These are phyloP conservation scores for roundworm (Caenorhabditis elegans) DNA, from an alignment of 1,140 invertebrate species.

Conservation along the genomic window DNA sequence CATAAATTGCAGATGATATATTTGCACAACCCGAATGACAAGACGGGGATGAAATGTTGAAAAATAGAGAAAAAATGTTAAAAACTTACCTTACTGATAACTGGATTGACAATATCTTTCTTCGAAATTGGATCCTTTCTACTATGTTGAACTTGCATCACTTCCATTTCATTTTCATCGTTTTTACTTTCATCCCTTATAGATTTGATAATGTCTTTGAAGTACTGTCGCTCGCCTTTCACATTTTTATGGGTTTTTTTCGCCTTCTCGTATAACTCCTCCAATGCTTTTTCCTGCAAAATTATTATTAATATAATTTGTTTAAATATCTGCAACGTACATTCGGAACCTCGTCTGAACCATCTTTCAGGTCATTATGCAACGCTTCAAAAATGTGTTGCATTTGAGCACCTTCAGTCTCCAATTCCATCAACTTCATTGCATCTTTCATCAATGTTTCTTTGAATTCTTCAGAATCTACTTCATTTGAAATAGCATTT, in stretches of 20 bases:
- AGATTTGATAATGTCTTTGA: neutral
- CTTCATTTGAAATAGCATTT: neutral
- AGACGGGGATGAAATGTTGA: too few relatives aligned
- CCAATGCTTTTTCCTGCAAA: too few relatives aligned
- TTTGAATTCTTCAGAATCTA: neutral
- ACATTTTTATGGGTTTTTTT: neutral
- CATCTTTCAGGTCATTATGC: neutral
- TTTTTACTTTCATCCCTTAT: neutral
- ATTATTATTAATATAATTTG: too few relatives aligned
- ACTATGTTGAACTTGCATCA: neutral
- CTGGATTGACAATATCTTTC: slow-evolving; percentile 16
- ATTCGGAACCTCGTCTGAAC: neutral
- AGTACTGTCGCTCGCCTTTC: neutral
- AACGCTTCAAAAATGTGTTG: neutral
- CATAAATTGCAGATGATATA: too few relatives aligned
- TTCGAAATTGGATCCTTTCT: slow-evolving; percentile 7
- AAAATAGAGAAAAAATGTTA: neutral
- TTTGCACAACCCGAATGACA: too few relatives aligned
- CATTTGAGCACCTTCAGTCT: neutral
- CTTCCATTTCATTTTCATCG: neutral
- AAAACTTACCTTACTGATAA: neutral
- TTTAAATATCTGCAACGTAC: neutral
- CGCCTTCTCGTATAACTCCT: neutral
- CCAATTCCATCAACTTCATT: too few relatives aligned
- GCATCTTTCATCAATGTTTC: too few relatives aligned